Evolutionary conservation across 2,797 vertebrate species (phyloP), one percentile per base, ranked within the genome.

Genomic region (Neoniphon sammara): DNA sequence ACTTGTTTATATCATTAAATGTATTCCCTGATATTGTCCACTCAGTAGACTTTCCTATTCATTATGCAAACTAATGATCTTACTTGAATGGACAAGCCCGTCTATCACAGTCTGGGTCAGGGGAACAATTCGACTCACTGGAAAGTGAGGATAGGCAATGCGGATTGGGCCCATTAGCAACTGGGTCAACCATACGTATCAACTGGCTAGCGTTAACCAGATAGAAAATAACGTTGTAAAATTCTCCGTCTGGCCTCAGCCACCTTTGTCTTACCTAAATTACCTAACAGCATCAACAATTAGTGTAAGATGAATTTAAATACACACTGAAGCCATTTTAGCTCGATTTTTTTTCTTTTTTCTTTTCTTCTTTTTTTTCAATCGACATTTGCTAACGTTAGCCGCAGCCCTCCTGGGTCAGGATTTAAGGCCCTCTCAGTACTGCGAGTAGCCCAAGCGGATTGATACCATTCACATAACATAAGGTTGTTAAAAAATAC

Each of bases 131-230:
- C 5, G 17, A 49, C 27, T 50, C 23, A 64, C 56, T 61, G 57
- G 61, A 57, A 72, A 58, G 60, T 59, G 54, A 80, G 56, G 50
- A 72, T 12, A 71, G 57, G 62, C 76, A 78, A 30, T 68, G 72
- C 34, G 44, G 83, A 83, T 66, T 68, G 83, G 84, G 88, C 81
- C 86, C 84, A 12, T 36, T 66, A 50, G 79, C 90, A 93, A 91
- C 73, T 91, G 91, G 91, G 91, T 91, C 90, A 91, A 63, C 68
- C 80, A 69, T 66, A 80, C 73, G 80, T 77, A 82, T 60, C 76
- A 60, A 7, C 53, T 77, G 55, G 88, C 89, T 82, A 81, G 34
- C 27, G 73, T 77, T 91, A 89, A 86, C 86, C 81, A 85, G 80
- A 80, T 79, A 49, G 44, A 58, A 53, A 49, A 71, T 18, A 60